Conservation (phyloP, 2,113 vertebrate genomes). For the Cettia cetti region DNA sequence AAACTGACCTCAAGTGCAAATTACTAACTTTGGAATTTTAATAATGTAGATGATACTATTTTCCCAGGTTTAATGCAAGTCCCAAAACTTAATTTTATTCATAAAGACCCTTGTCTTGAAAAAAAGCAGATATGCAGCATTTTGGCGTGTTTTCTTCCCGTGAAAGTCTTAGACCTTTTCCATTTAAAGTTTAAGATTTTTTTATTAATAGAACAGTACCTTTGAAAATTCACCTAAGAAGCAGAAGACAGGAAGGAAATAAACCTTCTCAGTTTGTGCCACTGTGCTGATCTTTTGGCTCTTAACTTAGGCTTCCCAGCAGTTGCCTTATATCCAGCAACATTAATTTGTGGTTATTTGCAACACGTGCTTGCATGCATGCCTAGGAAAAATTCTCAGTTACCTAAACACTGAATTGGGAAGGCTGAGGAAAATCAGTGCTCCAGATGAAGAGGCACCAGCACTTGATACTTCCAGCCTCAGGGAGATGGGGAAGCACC, state of each 20-base stretch:
- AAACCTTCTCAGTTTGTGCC: not conserved
- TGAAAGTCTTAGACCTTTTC: not conserved
- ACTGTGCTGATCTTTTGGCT: not conserved
- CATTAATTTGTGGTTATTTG: not conserved
- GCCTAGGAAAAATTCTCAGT: not conserved
- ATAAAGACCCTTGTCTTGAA: not conserved
- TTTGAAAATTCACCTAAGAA: not conserved
- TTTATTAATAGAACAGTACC: not conserved
- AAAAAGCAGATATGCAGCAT: not conserved
- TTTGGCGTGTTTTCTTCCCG: not conserved
- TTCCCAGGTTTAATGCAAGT: not conserved
- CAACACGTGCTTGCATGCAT: not conserved
- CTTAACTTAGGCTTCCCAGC: not conserved
- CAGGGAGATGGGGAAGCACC: accelerated
- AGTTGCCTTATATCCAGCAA: not conserved
- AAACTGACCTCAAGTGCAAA: not conserved
- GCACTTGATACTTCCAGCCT: accelerated
- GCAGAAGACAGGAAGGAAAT: not conserved
- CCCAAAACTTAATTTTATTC: not conserved
- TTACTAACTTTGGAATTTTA: not conserved
- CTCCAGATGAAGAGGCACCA: not conserved
- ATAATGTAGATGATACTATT: not conserved
- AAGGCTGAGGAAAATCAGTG: not conserved
- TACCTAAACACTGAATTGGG: not conserved
- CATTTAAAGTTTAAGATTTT: not conserved